phyloP scores from a whole-genome alignment of 2,888 invertebrate species.

The Neocrepidodera transversa region DNA sequence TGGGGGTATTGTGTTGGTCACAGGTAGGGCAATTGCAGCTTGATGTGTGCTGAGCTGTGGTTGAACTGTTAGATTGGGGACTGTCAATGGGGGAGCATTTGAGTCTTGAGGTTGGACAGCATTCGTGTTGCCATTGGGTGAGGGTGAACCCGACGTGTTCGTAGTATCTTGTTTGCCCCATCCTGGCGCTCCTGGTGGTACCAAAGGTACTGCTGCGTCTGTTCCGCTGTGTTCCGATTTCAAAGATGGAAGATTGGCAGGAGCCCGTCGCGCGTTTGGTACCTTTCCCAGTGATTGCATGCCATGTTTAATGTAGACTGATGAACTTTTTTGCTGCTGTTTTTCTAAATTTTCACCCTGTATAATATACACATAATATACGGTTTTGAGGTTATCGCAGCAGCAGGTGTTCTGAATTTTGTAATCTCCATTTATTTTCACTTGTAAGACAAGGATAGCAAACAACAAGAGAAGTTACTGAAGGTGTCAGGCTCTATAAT shows the following conservation, averaged over 20 bases:
- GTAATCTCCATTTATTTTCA: too few species aligned
- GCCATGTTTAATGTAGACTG: conserved; percentile 94
- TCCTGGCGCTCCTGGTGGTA: conserved; percentile 81
- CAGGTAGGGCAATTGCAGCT: conserved; percentile 57
- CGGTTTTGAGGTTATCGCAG: too few species aligned
- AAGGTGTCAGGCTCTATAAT: too few species aligned
- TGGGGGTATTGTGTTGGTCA: conserved; percentile 53
- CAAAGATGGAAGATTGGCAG: conserved; percentile 98
- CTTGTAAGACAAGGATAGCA: too few species aligned
- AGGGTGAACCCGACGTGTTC: conserved; percentile 51
- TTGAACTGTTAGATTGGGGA: conserved; percentile 37
- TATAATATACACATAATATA: too few species aligned
- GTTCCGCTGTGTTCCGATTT: conserved; percentile 91
- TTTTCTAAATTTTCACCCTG: conserved; percentile 89
- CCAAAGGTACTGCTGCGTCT: conserved; percentile 78
- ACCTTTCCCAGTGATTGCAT: conserved; percentile 99
- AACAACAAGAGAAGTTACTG: too few species aligned
- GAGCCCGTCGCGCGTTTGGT: conserved; percentile 96
- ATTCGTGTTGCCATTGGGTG: conserved; percentile 44
- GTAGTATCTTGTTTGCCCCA: conserved; percentile 69
- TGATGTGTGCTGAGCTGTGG: conserved; percentile 55
- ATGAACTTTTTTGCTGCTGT: conserved; percentile 85
- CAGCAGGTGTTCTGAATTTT: too few species aligned
- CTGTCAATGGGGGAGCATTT: conserved; percentile 41
- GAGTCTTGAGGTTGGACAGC: conserved; percentile 42